Evolutionary conservation across 1,140 invertebrate genomes (phyloP).

Genomic region (Harpegnathos saltator): DNA sequence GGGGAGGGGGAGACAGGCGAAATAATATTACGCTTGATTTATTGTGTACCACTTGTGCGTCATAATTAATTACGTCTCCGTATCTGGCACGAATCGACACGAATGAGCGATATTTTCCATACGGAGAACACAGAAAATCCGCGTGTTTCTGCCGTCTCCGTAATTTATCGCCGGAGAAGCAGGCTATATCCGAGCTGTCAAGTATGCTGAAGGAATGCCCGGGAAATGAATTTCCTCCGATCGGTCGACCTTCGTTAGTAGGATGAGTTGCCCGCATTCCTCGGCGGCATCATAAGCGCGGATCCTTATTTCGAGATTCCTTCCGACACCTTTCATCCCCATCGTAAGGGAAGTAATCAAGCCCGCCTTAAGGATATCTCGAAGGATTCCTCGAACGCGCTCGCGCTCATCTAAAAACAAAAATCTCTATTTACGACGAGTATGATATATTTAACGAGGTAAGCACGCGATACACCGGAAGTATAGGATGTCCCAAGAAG

Average conservation of each 20-base stretch:
- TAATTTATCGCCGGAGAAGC: constrained; percentile 12
- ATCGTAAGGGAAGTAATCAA: constrained; percentile 36
- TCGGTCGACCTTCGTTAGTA: constrained; percentile 17
- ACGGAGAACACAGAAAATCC: not conserved
- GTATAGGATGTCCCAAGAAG: constrained; percentile 40
- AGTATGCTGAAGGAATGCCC: constrained; percentile 15
- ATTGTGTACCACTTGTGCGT: not conserved
- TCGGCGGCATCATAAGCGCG: constrained; percentile 13
- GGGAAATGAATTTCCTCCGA: constrained; percentile 33
- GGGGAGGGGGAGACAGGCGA: not conserved
- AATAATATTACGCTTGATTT: constrained; percentile 13
- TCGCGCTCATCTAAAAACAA: constrained; percentile 57
- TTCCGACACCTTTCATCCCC: constrained; percentile 32
- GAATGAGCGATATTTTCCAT: not conserved
- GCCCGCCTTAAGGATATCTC: constrained; percentile 37
- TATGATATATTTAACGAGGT: constrained; percentile 71
- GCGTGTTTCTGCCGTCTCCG: not conserved
- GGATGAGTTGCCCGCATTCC: not conserved
- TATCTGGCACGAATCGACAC: not conserved
- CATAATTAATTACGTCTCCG: constrained; percentile 7
- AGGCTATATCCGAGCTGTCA: constrained; percentile 8
- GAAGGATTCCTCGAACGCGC: not conserved
- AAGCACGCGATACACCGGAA: constrained; percentile 59
- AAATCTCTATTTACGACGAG: constrained; percentile 66
- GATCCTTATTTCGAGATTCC: constrained; percentile 44